phyloP scores from a whole-genome alignment of 2,797 vertebrate species.

The Cuculus canorus region DNA sequence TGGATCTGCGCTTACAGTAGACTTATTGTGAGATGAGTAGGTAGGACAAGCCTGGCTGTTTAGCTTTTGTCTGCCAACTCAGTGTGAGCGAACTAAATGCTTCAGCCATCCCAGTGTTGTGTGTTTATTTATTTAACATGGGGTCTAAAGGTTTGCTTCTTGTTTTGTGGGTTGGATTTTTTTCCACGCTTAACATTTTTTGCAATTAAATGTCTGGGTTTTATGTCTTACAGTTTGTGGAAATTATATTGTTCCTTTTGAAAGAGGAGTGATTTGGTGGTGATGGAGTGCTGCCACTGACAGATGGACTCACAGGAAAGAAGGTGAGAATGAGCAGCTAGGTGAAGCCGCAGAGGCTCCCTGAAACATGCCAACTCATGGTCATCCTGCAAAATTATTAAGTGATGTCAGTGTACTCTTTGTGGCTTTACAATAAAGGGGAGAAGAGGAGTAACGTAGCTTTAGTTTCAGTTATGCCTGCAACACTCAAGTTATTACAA shows the following conservation, averaged over 20 bases:
- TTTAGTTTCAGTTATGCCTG: not conserved
- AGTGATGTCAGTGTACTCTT: not conserved
- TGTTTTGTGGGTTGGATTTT: not conserved
- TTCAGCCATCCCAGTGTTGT: slow-evolving; percentile 5
- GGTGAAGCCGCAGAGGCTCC: not conserved
- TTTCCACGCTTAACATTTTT: not conserved
- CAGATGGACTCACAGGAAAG: slow-evolving; percentile 82
- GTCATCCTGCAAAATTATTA: not conserved
- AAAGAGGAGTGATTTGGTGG: slow-evolving; percentile 66
- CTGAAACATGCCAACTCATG: not conserved
- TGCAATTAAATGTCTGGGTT: not conserved
- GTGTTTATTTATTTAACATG: not conserved
- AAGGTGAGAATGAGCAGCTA: slow-evolving; percentile 74
- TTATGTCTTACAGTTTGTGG: slow-evolving; percentile 16
- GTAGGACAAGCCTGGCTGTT: slow-evolving; percentile 46
- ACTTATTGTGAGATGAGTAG: slow-evolving; percentile 36
- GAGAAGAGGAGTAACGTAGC: not conserved
- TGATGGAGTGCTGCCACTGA: slow-evolving; percentile 78
- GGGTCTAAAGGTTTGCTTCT: not conserved
- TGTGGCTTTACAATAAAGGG: not conserved
- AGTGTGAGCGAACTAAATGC: slow-evolving; percentile 58
- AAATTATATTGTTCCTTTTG: not conserved
- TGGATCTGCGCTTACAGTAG: not conserved
- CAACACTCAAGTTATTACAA: not conserved
- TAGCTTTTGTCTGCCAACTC: slow-evolving; percentile 45